Evolutionary conservation across 2,113 vertebrate genomes (phyloP).

Genomic region (Phaetusa simplex): DNA sequence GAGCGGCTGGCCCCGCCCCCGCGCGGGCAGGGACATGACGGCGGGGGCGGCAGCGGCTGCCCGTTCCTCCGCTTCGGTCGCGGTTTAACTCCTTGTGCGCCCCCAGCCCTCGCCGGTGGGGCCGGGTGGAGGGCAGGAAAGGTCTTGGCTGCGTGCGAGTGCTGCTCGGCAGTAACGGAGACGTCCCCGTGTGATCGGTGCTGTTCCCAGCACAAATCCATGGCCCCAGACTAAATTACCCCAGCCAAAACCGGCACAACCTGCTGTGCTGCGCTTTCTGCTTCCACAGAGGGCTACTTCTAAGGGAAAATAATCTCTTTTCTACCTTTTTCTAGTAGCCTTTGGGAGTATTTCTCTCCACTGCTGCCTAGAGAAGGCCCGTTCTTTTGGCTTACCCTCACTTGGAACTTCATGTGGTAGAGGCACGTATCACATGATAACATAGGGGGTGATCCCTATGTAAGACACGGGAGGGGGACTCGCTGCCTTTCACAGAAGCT

Average conservation of each 20-base stretch:
- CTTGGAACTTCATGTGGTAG: fast-evolving
- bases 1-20: too few species aligned
- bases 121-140: background rate
- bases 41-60: too few species aligned
- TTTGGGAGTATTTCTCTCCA: background rate
- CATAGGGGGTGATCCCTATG: too few species aligned
- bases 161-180: background rate
- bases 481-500: background rate
- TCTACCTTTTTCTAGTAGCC: background rate
- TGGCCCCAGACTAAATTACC: fast-evolving
- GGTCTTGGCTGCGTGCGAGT: background rate
- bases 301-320: background rate
- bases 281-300: background rate
- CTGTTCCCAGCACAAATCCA: background rate
- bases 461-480: background rate
- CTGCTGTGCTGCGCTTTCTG: background rate
- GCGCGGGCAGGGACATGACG: too few species aligned
- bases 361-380: background rate
- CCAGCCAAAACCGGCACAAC: background rate
- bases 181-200: background rate
- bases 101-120: background rate
- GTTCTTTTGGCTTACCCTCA: background rate
- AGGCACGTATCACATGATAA: background rate
- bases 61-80: too few species aligned
- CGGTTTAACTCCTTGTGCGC: too few species aligned